Evolutionary conservation across 30 jellyfish, hydroid and myxozoan genomes (phyloP), one percentile per base, ranked within the genome.

Genomic region (Aurelia sp.): DNA sequence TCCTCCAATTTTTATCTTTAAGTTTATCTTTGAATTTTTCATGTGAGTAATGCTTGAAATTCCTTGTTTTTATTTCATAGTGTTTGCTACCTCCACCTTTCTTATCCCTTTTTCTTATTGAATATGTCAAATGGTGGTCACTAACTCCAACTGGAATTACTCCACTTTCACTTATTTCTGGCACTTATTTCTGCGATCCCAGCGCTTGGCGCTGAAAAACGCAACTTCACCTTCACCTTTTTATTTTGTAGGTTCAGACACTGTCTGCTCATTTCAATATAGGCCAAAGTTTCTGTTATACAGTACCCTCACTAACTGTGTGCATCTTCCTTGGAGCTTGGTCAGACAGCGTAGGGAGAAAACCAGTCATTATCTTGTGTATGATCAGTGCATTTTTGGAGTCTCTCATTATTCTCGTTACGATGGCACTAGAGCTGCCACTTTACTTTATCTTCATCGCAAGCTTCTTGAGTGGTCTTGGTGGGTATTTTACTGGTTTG

Each of bases 331-430:
- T 77, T 22, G 98, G 98, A 19, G 47, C 92, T 3, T 90, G 89
- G 82, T 92, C 98, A 5, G 98, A 92, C 75, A 74, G 50, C n/a
- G 81, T 92, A 20, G 98, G 98, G 4, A 91, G 98, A 19, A 91
- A 83, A 75, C 95, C 96, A 16, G 71, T 92, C 8, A 50, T 92
- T 64, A 50, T 82, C 17, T 1, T 92, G 24, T 71, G 89, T 4
- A 55, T 72, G 22, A 11, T 76, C 53, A 88, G 94, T 20, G 80
- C 88, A 31, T 20, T 68, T 20, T 27, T 92, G 81, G 97, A 92
- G 47, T 22, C 78, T 4, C 19, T 38, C 5, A 13, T 80, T 18
- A 67, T 81, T 24, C 27, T 92, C 21, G 20, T 77, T 19, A 81
- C 95, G 21, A 87, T 92, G 84, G 60, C 38, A 16, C 41, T 92